Conservation (phyloP, 2,113 vertebrate genomes). For the Oceanites oceanicus region DNA sequence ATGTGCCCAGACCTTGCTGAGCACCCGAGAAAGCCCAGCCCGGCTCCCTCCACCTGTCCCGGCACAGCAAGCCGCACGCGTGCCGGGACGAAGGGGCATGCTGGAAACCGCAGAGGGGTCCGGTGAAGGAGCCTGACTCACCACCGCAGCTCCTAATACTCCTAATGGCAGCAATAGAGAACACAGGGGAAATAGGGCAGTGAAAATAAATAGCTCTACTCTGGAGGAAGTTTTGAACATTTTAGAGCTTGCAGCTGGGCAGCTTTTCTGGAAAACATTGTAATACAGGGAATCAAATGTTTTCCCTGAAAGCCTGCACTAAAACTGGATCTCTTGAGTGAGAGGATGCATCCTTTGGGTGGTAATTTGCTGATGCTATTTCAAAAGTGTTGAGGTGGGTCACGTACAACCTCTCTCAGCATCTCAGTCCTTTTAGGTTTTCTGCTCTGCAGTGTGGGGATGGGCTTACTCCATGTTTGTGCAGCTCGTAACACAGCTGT, state of each 20-base stretch:
- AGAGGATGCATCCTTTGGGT: neutral
- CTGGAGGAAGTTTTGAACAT: neutral
- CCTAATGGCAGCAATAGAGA: neutral
- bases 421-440: neutral
- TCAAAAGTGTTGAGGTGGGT: neutral
- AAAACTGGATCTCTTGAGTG: neutral
- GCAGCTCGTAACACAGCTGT: neutral
- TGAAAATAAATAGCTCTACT: neutral
- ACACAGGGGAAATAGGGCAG: neutral
- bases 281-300: neutral
- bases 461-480: neutral
- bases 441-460: neutral
- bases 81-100: neutral
- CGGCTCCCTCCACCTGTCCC: neutral
- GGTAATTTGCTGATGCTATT: slow-evolving; percentile 17
- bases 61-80: neutral
- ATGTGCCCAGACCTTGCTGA: fast-evolving
- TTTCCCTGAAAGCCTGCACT: slow-evolving; percentile 20
- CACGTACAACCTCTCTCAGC: neutral
- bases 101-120: neutral
- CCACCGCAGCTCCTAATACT: neutral
- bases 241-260: slow-evolving; percentile 31
- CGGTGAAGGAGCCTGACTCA: neutral
- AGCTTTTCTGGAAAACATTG: slow-evolving; percentile 24
- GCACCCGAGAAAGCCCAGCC: neutral